Evolutionary conservation across 2,888 invertebrate species (phyloP).

Genomic region (Drosophila sordidapex): DNA sequence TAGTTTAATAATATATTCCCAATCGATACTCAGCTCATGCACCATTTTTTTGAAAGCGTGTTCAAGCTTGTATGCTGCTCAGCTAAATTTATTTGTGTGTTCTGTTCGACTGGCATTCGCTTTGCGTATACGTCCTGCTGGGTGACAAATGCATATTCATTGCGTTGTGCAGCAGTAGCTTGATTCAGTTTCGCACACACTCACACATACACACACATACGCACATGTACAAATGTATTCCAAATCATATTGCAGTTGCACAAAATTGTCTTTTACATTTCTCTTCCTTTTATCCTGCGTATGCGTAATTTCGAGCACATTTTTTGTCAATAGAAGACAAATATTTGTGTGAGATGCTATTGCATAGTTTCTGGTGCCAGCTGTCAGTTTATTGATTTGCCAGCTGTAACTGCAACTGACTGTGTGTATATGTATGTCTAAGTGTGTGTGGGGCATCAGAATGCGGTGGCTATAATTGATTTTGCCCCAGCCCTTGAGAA

Average conservation of each 20-base stretch:
- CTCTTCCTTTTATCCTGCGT: constrained; percentile 24
- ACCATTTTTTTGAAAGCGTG: neutral
- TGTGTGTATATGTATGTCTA: constrained; percentile 1
- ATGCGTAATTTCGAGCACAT: constrained; percentile 45
- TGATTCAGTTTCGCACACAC: constrained; percentile 15
- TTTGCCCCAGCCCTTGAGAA: constrained; percentile 30
- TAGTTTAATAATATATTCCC: neutral
- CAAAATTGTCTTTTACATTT: constrained; percentile 17
- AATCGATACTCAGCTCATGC: neutral
- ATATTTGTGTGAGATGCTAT: constrained; percentile 44
- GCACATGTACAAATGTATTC: neutral
- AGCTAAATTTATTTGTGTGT: constrained; percentile 9
- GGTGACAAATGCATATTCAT: constrained; percentile 33
- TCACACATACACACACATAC: neutral
- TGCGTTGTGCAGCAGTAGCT: constrained; percentile 12
- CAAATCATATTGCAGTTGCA: constrained; percentile 30
- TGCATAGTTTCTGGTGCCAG: constrained; percentile 32
- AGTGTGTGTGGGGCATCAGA: constrained; percentile 2
- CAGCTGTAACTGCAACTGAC: constrained; percentile 21
- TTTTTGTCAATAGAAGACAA: constrained; percentile 52
- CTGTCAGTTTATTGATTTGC: constrained; percentile 53
- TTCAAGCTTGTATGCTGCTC: constrained; percentile 3
- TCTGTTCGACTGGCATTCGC: neutral
- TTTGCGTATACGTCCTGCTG: constrained; percentile 41
- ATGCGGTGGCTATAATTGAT: constrained; percentile 45